Base-by-base conservation (phyloP, 2,888 invertebrate species). In the Stenotaenia linearis region DNA sequence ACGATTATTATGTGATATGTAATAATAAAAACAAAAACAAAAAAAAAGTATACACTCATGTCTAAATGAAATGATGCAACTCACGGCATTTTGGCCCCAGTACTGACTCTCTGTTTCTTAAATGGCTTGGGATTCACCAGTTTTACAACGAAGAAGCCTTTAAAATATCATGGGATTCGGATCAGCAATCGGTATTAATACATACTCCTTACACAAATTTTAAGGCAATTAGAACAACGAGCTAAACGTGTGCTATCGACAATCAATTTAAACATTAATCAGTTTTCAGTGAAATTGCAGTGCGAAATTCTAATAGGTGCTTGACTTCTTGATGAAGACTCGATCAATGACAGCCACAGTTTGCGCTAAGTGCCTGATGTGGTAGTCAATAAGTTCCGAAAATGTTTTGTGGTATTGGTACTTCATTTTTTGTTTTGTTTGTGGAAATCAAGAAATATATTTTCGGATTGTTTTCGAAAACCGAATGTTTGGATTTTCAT, bases 31-130 rank as follows among this genome's bases (percentile, higher is more conserved):
- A 10, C 4, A 56, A 5, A 56, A 56, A 56, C 4, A 74, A 23
- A 74, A 74, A 74, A 75, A 75, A 75, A 75, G 32, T 35, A 75
- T 35, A 75, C 35, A 75, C 77, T 77, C 35, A 77, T 45, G 77
- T 37, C 45, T 45, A 45, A 45, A 77, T 28, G 56, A 78, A 78
- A 61, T 78, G 45, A 32, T 81, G 12, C 80, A 80, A 80, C 35
- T 25, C 85, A 85, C 84, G 84, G 84, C 83, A 84, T 83, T 84
- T 83, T 82, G 83, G 81, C 82, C 83, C 83, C 83, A 69, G 69
- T 69, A 69, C 69, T 69, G 69, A 69, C 82, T 84, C 79, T 79
- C 40, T 83, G 82, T 84, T 83, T 83, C 83, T 82, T 82, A 82
- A 83, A 79, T 74, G 75, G 75, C 79, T 76, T 40, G 79, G 77